Evolutionary conservation across 2,113 vertebrate species (phyloP), one percentile per base, ranked within the genome.

Genomic region (Hymenochirus boettgeri): DNA sequence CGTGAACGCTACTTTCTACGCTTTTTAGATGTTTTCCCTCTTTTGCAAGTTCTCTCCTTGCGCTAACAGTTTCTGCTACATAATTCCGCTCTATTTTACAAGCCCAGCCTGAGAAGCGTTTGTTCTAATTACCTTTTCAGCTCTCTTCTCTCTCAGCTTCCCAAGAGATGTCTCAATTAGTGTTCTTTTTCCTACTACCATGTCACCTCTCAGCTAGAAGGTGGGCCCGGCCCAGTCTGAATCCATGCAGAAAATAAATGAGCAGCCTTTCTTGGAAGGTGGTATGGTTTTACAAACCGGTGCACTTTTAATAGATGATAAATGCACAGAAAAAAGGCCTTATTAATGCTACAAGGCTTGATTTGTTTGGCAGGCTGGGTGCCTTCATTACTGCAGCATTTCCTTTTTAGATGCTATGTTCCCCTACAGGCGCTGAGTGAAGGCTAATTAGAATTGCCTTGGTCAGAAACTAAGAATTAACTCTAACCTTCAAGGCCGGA

Each of bases 261-360:
- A 89, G 86, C 77, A 82, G 74, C 71, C 56, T 4, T 80, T 81
- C 70, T 80, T 81, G 80, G 81, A 85, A 88, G 84, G 81, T 80
- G 82, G 79, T 78, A 78, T 80, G 82, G 77, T 85, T 82, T 84
- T 83, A 80, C 84, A 83, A 84, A 85, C 78, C 75, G 73, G 80
- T 62, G 61, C 81, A 78, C 80, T 80, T 89, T 84, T 89, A 89
- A 87, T 87, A 85, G 87, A 89, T 88, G 88, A 89, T 86, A 87
- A 87, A 90, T 90, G 84, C 79, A 78, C 78, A 76, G 79, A 78
- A 80, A 79, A 79, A 76, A 70, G 74, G 81, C 79, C 82, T 87
- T 88, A 77, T 86, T 86, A 85, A 85, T 88, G 79, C 75, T 71
- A 69, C 72, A 72, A 76, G 75, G 76, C 76, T 83, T 71, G 80